Evolutionary conservation across 2,888 invertebrate species (phyloP).

Genomic region (Nysson spinosus): DNA sequence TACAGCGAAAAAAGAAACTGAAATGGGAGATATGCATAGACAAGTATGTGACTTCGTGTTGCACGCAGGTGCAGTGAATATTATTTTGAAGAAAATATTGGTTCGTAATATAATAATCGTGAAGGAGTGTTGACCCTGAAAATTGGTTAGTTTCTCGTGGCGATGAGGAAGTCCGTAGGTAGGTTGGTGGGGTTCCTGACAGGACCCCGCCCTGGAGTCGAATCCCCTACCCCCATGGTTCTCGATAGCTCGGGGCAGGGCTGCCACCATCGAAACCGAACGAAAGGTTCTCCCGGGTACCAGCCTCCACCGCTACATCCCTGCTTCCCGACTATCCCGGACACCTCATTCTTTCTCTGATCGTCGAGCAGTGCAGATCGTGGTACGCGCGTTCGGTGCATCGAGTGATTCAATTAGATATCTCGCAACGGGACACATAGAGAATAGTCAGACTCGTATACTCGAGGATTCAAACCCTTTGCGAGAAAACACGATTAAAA

Average conservation of each 20-base stretch:
- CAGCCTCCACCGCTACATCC: conserved; percentile 48
- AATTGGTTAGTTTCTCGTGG: conserved; percentile 18
- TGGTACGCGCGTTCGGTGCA: conserved; percentile 29
- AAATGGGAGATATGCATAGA: too few relatives aligned
- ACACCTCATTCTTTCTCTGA: conserved; percentile 69
- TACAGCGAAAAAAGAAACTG: too few relatives aligned
- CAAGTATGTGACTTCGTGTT: too few relatives aligned
- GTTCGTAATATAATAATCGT: background rate
- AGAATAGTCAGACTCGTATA: too few relatives aligned
- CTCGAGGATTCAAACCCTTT: too few relatives aligned
- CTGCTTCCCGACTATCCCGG: conserved; percentile 55
- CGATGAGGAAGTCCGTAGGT: conserved; percentile 8
- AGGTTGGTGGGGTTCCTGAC: conserved; percentile 30
- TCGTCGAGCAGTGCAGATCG: conserved; percentile 63
- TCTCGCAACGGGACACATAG: too few relatives aligned
- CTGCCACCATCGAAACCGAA: conserved; percentile 60
- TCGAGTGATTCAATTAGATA: conserved; percentile 8
- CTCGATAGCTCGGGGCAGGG: conserved; percentile 51
- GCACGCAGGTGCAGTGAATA: too few relatives aligned
- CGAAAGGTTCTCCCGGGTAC: conserved; percentile 49
- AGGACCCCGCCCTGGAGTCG: conserved; percentile 63
- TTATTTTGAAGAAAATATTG: too few relatives aligned
- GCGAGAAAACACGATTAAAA: background rate
- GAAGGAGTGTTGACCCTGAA: conserved; percentile 39
- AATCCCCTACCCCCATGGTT: conserved; percentile 38